These are phyloP conservation scores for Promerops cafer DNA, from an alignment of 2,113 vertebrate genomes.

Conservation along the genomic window DNA sequence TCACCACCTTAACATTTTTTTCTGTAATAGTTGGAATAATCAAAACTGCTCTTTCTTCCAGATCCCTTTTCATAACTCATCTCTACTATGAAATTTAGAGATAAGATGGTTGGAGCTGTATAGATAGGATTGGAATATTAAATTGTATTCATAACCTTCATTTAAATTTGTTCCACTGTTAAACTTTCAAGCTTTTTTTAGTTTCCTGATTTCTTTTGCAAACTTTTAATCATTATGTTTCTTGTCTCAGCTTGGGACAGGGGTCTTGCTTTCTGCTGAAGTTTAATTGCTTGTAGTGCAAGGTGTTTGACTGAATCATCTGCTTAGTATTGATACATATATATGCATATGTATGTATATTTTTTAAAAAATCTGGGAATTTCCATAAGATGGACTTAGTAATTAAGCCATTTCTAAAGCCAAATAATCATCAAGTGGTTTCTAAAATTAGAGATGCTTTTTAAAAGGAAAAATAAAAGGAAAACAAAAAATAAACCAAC, in stretches of 20 bases:
- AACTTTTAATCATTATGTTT: neutral
- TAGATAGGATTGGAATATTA: neutral
- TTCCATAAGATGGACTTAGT: neutral
- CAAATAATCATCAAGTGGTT: neutral
- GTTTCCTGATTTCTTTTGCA: neutral
- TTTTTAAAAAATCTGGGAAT: neutral
- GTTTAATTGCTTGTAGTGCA: neutral
- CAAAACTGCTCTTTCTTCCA: neutral
- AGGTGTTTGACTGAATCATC: neutral
- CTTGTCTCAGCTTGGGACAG: neutral
- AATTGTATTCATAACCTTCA: neutral
- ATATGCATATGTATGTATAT: neutral
- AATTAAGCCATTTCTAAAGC: neutral
- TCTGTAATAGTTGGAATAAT: neutral
- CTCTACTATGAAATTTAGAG: neutral
- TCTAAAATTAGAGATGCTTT: neutral
- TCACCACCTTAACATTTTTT: neutral
- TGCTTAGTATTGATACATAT: neutral
- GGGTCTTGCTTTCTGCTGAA: neutral
- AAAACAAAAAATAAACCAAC: constrained; percentile 32
- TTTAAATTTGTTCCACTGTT: neutral
- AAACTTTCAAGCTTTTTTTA: neutral
- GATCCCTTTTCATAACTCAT: neutral
- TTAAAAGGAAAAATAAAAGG: neutral
- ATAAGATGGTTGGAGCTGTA: neutral